Evolutionary conservation across 2,113 vertebrate genomes (phyloP).

Genomic region (Elephas maximus): DNA sequence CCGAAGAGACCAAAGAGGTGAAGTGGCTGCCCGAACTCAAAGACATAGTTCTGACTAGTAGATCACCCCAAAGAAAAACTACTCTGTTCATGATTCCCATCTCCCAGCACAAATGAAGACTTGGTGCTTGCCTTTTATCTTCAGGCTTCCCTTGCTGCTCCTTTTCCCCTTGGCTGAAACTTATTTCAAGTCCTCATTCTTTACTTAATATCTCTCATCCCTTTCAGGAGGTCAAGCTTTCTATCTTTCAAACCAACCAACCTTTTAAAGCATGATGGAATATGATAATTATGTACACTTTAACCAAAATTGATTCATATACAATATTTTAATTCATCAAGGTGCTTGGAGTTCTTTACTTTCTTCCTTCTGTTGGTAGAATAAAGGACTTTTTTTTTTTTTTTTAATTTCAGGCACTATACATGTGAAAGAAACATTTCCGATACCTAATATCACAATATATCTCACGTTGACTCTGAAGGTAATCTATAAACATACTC

Average conservation of each 20-base stretch:
- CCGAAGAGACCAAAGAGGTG: neutral
- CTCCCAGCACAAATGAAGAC: neutral
- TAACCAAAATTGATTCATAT: neutral
- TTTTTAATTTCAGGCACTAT: neutral
- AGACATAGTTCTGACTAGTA: neutral
- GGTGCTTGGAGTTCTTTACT: neutral
- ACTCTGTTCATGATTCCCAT: neutral
- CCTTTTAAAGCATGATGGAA: neutral
- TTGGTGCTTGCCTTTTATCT: neutral
- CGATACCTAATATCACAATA: neutral
- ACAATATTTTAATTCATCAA: neutral
- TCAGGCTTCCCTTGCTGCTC: neutral
- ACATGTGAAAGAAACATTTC: constrained; percentile 3
- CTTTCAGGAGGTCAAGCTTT: neutral
- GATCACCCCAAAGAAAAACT: neutral
- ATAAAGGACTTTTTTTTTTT: neutral
- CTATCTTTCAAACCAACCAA: neutral
- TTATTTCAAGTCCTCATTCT: neutral
- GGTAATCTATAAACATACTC: neutral
- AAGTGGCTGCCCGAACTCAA: neutral
- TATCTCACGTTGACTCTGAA: neutral
- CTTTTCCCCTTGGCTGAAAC: neutral
- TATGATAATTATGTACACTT: neutral
- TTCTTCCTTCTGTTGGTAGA: constrained; percentile 18
- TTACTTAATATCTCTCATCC: neutral